Base-by-base conservation (phyloP, 1,140 invertebrate genomes). In the Stratiolaelaps scimitus region DNA sequence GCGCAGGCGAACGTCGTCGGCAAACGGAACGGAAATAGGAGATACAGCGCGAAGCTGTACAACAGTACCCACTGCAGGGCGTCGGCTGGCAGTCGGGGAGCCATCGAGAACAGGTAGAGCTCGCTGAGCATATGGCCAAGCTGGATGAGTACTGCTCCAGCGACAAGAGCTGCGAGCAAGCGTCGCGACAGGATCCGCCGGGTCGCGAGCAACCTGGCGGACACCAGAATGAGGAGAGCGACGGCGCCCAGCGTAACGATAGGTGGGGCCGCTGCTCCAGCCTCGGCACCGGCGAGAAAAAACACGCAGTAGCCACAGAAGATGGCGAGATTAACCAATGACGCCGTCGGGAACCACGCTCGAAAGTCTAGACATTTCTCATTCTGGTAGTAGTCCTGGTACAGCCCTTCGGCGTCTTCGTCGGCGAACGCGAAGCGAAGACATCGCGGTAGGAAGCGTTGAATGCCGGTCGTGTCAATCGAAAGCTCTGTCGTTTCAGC, bases 41-140 rank as follows among this genome's bases (percentile, higher is more conserved):
- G 85, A 73, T 87, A 84, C n/a, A 87, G 82, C n/a, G 89, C 79
- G 72, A 89, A 92, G 68, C 87, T 83, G 60, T 88, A 74, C n/a
- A 91, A 76, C 46, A 89, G 76, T 19, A 85, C 80, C 87, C 87
- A 90, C 26, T 84, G 85, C 0, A 91, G 78, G 48, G 79, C 78
- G 68, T 84, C 81, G 64, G 79, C 74, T 20, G 79, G 76, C 5
- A 67, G 65, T 6, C 67, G 43, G 0, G 71, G 71, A 10, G 34
- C 34, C 10, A 67, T 64, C 7, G 46, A 56, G 64, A 68, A 71
- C n/a, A 71, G 40, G 66, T 69, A 71, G 26, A 72, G 64, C 65
- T 72, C 71, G 69, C 70, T 69, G 48, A 72, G 43, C 17, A 73
- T 60, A 20, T 72, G 70, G 1, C 67, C 69, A 0, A 71, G 40